Evolutionary conservation across 2,888 invertebrate species (phyloP), one percentile per base, ranked within the genome.

Genomic region (Nowickia ferox): DNA sequence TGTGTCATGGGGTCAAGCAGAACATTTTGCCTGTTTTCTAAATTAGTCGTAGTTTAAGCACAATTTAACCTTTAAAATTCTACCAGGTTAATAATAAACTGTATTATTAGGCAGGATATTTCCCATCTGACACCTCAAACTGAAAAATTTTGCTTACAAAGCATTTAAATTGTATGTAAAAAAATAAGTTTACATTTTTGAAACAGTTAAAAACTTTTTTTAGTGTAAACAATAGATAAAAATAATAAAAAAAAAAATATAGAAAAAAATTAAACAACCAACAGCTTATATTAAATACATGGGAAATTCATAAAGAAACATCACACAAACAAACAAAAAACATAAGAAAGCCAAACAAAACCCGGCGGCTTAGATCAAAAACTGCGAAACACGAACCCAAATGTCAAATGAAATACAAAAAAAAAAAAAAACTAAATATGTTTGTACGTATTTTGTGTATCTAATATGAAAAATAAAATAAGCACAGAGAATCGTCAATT

Each of bases 341-440:
- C 17, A 17, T 1, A 6, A 51, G 1, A 38, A n/a, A n/a, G n/a
- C n/a, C n/a, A n/a, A n/a, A n/a, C n/a, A n/a, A 66, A 63, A 46
- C 9, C 11, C 6, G 30, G 81, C 85, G 85, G 85, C 51, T 81
- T 42, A 82, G 69, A 82, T 85, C 81, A 85, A 85, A 85, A 82
- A 42, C 42, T 19, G 2, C 22, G 17, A 63, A 53, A 68, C 59
- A 55, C 38, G 9, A 51, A 65, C 53, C 75, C 69, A 78, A 79
- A 72, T 77, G 76, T 72, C 72, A 68, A 69, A n/a, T 51, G 79
- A 40, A 44, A 55, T 38, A 59, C 65, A 46, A 30, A 59, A 59
- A 51, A 10, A 2, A 40, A 68, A 42, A 40, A 53, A 15, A 55
- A 72, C 15, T 30, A 51, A 59, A 42, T 48, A 57, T 57, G 19